Evolutionary conservation across 2,113 vertebrate species (phyloP), one percentile per base, ranked within the genome.

Genomic region (Corythornis vintsioides): DNA sequence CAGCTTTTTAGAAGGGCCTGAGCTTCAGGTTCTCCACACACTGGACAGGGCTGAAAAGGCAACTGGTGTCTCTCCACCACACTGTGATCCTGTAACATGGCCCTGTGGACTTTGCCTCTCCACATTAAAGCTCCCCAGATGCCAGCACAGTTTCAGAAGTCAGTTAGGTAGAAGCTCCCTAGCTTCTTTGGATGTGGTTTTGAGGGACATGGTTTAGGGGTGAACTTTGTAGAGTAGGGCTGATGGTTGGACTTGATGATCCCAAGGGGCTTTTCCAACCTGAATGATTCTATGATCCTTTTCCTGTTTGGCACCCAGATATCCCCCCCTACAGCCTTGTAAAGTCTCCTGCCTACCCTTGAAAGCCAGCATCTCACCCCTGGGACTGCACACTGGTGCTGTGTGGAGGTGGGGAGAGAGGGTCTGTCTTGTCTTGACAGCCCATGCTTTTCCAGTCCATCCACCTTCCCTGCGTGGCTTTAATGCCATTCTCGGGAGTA

Each of bases 1-100:
- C 11, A 21, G 92, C 45, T 59, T 77, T 81, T 76, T 40, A 81
- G 80, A 89, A 89, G 60, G 77, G 6, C 20, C 57, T 94, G 67
- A 40, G 76, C 83, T 92, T 91, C 74, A 78, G 31, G 57, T 89
- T 94, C 64, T 47, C 53, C 35, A 35, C 26, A 22, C 29, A 22
- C 29, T 9, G 3, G 15, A 78, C 47, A 81, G 66, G 69, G 43
- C 69, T 89, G 90, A 83, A 87, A 85, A 92, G 85, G 75, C 57
- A 88, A 1, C 31, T 31, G 60, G 13, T 91, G 88, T 59, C 65
- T 79, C 50, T 82, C 81, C 3, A 4, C 63, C 20, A 11, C 2
- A 3, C 43, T 63, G 79, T 78, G 61, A 73, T 92, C 87, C 89
- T 64, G 33, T 69, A 40, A 45, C 66, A 21, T 15, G 56, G 33